phyloP scores from a whole-genome alignment of 1,140 invertebrate species.

The Penaeus chinensis region DNA sequence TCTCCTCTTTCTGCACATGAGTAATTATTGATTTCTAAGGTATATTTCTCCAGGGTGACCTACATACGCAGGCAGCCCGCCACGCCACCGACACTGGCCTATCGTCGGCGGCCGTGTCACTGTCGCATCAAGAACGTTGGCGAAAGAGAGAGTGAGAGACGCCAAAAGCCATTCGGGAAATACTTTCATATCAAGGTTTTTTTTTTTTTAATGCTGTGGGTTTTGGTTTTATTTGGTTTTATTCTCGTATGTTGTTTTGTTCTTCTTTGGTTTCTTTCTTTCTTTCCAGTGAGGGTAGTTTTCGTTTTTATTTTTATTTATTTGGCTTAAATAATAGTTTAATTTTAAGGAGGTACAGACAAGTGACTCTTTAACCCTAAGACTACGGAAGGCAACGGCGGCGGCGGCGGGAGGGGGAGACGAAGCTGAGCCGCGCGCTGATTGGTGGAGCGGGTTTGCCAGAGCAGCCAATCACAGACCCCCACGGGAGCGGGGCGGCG shows the following conservation, averaged over 20 bases:
- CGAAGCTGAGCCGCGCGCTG: conserved; percentile 25
- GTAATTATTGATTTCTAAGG: neutral
- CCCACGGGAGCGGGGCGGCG: conserved; percentile 33
- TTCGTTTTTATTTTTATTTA: neutral
- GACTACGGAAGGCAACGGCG: conserved; percentile 31
- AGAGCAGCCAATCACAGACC: conserved; percentile 41
- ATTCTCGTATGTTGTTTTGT: neutral
- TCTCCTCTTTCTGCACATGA: conserved; percentile 1
- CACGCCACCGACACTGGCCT: neutral
- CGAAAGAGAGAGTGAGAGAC: too few relatives aligned
- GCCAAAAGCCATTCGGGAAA: too few relatives aligned
- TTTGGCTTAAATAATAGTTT: conserved; percentile 23
- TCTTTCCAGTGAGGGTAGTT: neutral
- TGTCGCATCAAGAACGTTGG: too few relatives aligned
- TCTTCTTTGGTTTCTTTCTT: neutral
- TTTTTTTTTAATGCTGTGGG: neutral
- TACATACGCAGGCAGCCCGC: neutral
- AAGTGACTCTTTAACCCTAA: conserved; percentile 51
- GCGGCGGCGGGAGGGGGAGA: neutral
- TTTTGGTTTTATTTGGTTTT: neutral
- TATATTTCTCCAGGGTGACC: neutral
- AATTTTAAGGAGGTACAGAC: conserved; percentile 19
- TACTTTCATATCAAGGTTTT: too few relatives aligned
- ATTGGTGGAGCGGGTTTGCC: conserved; percentile 22
- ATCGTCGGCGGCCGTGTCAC: too few relatives aligned